Evolutionary conservation across 2,797 vertebrate species (phyloP).

Genomic region (Rhinogobio ventralis): DNA sequence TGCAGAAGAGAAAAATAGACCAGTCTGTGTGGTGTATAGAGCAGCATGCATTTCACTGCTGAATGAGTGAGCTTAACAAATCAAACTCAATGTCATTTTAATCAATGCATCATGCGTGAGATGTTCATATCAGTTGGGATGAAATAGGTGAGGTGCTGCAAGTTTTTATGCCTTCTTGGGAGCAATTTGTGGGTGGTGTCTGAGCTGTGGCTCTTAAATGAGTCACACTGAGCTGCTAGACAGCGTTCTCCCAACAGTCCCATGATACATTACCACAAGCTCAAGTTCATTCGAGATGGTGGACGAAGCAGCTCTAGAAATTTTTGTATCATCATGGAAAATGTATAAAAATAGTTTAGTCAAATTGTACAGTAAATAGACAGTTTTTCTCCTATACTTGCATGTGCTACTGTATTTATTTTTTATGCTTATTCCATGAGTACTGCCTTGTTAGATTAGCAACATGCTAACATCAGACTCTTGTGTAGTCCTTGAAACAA

Average conservation of each 20-base stretch:
- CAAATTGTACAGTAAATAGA: neutral
- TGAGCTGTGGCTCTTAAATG: neutral
- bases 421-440: neutral
- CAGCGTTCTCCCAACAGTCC: neutral
- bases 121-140: neutral
- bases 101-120: neutral
- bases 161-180: neutral
- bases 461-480: neutral
- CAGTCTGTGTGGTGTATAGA: neutral
- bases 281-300: too few species aligned
- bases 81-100: neutral
- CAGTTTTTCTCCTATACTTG: neutral
- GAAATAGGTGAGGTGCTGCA: neutral
- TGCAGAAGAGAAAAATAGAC: conserved; percentile 36
- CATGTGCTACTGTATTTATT: neutral
- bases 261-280: neutral
- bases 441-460: neutral
- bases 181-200: neutral
- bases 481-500: neutral
- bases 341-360: neutral
- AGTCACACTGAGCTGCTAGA: neutral
- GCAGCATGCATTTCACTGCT: neutral
- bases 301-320: neutral
- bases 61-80: neutral
- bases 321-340: neutral